Evolutionary conservation across 2,113 vertebrate species (phyloP), one percentile per base, ranked within the genome.

Genomic region (Rhinogobius similis): DNA sequence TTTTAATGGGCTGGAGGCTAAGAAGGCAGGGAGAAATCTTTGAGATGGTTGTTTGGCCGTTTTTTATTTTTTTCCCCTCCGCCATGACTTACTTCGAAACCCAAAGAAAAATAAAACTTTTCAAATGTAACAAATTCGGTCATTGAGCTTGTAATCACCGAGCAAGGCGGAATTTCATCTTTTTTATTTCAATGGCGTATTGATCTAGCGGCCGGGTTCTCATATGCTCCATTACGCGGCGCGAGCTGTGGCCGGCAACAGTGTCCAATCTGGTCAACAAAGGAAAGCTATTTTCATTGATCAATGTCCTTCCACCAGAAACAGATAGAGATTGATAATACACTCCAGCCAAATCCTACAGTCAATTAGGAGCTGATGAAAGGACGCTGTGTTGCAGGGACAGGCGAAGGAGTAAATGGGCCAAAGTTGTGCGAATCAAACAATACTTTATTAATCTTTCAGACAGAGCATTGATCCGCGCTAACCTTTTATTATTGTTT

Each of bases 281-380:
- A 88, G 80, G 78, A 92, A 91, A 88, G 87, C 85, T 86, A 90
- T 93, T 93, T 92, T 87, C 90, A 93, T 91, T 93, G 81, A 93
- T 92, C 92, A 92, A 91, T 78, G 86, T 87, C 89, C 74, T 82
- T 88, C 84, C 84, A 84, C 82, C 74, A 79, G 67, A 90, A 90
- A 89, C 74, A 90, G 84, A 93, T 90, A 91, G 76, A 93, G 90
- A 92, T 91, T 92, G 90, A 93, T 93, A 91, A 88, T 83, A 88
- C 79, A 90, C 90, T 92, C 90, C 88, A 89, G 81, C 79, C 86
- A 90, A 90, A 91, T 86, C 88, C 87, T 86, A 85, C 86, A 89
- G 84, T 91, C 88, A 92, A 89, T 92, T 91, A 92, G 72, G 72
- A 78, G 67, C 67, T 85, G 86, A 89, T 91, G 87, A 80, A 83